Conservation (phyloP, 2,888 invertebrate species). For the Caenorhabditis imperialis region DNA sequence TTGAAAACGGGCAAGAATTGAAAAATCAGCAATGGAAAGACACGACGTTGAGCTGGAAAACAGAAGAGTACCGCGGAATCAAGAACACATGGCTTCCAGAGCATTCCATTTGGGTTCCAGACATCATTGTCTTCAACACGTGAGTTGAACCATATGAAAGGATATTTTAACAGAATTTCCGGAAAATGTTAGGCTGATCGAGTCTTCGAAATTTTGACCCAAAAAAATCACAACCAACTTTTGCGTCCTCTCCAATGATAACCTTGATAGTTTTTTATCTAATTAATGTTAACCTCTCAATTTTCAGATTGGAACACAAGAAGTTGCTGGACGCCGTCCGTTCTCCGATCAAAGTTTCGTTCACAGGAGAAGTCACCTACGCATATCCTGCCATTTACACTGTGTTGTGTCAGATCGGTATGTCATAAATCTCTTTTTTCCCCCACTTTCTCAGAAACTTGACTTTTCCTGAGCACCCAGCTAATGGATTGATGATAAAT, state of each 20-base stretch:
- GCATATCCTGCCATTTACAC: slow-evolving; percentile 71
- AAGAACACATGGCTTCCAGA: slow-evolving; percentile 88
- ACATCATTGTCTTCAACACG: slow-evolving; percentile 91
- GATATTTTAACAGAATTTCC: no score
- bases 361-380: slow-evolving; percentile 65
- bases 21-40: slow-evolving; percentile 85
- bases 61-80: slow-evolving; percentile 88
- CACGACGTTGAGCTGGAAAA: slow-evolving; percentile 88
- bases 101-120: slow-evolving; percentile 89
- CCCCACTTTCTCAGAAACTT: neutral
- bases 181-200: no score
- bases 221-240: no score
- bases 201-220: no score
- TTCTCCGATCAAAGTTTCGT: slow-evolving; percentile 64
- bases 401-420: slow-evolving; percentile 68
- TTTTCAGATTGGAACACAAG: slow-evolving; percentile 66
- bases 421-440: neutral
- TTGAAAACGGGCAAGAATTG: neutral
- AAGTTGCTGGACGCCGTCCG: slow-evolving; percentile 68
- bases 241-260: no score
- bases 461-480: no score
- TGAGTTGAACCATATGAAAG: slow-evolving; percentile 81
- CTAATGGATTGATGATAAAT: slow-evolving; percentile 47
- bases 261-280: no score
- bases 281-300: no score